These are phyloP conservation scores for Poeciliopsis paucimaculata DNA, from an alignment of 2,797 vertebrate species.

Conservation along the genomic window DNA sequence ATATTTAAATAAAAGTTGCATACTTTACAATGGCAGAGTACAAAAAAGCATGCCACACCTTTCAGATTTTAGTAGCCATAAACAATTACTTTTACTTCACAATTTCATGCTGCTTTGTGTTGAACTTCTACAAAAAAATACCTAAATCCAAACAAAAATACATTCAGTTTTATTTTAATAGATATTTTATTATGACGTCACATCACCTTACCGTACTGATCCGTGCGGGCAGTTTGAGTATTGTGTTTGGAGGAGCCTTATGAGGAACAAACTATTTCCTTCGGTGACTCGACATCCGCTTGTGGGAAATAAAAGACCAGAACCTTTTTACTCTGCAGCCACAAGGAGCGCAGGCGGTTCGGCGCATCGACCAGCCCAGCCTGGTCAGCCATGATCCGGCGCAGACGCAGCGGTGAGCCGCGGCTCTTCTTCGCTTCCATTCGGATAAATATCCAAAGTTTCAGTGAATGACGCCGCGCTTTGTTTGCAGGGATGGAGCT, in stretches of 20 bases:
- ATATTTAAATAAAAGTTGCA: too few relatives aligned
- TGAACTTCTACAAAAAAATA: not conserved
- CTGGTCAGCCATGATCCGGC: conserved; percentile 44
- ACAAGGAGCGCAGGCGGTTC: conserved; percentile 9
- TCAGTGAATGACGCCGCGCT: not conserved
- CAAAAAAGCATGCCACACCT: not conserved
- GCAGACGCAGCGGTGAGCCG: conserved; percentile 57
- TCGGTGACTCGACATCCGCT: not conserved
- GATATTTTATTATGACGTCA: not conserved
- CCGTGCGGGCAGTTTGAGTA: too few relatives aligned
- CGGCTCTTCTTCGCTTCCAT: conserved; percentile 17
- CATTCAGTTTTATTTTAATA: not conserved
- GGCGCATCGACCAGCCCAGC: conserved; percentile 60
- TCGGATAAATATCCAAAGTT: conserved; percentile 2
- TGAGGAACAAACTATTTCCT: not conserved
- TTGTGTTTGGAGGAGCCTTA: not conserved
- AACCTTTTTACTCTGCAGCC: not conserved
- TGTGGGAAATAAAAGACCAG: not conserved
- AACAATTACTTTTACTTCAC: not conserved
- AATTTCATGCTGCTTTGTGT: not conserved
- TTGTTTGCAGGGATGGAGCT: conserved; percentile 59
- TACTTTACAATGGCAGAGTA: not conserved
- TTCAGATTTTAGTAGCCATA: not conserved
- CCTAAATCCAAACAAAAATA: not conserved
- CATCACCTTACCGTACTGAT: too few relatives aligned